Conservation (phyloP, 2,797 vertebrate genomes). For the Vireo griseus region DNA sequence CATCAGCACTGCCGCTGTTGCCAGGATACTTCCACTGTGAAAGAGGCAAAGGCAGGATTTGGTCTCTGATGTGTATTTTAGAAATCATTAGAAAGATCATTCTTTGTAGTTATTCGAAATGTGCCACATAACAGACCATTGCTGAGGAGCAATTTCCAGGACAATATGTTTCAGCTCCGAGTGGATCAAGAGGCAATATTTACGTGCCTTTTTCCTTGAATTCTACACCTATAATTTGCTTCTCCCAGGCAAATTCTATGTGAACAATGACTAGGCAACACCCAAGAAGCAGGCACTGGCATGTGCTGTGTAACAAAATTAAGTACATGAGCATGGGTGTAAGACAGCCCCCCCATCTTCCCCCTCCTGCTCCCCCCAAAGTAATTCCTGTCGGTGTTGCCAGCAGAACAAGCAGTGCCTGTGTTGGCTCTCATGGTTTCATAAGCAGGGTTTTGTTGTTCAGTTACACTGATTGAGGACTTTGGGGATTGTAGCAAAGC, state of each 20-base stretch:
- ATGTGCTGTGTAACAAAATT: background rate
- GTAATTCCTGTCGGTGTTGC: conserved; percentile 48
- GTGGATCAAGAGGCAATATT: background rate
- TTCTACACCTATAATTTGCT: background rate
- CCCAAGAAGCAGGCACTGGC: background rate
- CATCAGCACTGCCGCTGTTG: conserved; percentile 32
- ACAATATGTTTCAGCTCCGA: background rate
- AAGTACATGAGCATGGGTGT: background rate
- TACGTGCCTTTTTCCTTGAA: background rate
- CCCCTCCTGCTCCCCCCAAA: background rate
- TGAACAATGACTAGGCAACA: background rate
- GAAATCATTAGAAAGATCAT: conserved; percentile 2
- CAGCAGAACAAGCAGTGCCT: conserved; percentile 48
- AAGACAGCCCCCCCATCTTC: background rate
- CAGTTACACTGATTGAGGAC: conserved; percentile 68
- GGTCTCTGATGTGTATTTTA: background rate
- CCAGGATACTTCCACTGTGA: conserved; percentile 39
- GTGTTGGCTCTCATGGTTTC: conserved; percentile 64
- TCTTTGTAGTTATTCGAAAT: background rate
- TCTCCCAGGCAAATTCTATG: background rate
- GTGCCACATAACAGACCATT: background rate
- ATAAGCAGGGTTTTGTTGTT: conserved; percentile 75
- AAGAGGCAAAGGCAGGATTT: conserved; percentile 18
- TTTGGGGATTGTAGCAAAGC: conserved; percentile 63
- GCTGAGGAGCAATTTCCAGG: background rate